Conservation (phyloP, 1,140 invertebrate species). For the Drosophila pallidifrons region DNA sequence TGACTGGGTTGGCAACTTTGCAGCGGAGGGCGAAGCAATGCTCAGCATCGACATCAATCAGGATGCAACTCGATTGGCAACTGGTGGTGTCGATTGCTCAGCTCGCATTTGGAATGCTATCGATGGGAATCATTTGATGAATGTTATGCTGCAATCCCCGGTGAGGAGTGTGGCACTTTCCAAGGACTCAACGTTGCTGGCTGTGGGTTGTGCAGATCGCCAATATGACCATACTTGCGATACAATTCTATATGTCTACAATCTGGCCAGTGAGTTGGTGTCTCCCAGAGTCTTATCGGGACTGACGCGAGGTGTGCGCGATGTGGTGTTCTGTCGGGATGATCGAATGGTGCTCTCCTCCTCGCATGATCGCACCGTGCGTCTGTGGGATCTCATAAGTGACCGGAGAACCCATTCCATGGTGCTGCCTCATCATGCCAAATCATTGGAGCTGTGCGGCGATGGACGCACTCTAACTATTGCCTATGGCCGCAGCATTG, state of each 20-base stretch:
- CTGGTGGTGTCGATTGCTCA: slow-evolving; percentile 97
- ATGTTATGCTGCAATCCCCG: slow-evolving; percentile 96
- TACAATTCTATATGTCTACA: slow-evolving; percentile 92
- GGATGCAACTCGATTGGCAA: slow-evolving; percentile 94
- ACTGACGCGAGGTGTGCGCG: slow-evolving; percentile 36
- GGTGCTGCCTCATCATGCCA: slow-evolving; percentile 92
- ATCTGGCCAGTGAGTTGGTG: slow-evolving; percentile 91
- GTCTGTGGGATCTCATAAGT: slow-evolving; percentile 92
- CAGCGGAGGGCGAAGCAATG: slow-evolving; percentile 97
- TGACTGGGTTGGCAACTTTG: slow-evolving; percentile 98
- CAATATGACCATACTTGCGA: slow-evolving; percentile 87
- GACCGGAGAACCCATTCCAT: slow-evolving; percentile 92
- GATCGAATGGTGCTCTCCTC: slow-evolving; percentile 93
- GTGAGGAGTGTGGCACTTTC: slow-evolving; percentile 96
- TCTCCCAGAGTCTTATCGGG: slow-evolving; percentile 69
- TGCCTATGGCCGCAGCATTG: slow-evolving; percentile 91
- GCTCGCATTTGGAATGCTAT: slow-evolving; percentile 98
- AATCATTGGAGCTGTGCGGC: slow-evolving; percentile 94
- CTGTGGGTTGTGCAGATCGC: slow-evolving; percentile 31
- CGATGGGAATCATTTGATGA: slow-evolving; percentile 93
- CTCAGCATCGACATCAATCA: slow-evolving; percentile 97
- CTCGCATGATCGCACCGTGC: slow-evolving; percentile 95
- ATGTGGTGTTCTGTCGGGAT: slow-evolving; percentile 89
- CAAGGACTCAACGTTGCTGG: neutral
- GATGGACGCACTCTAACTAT: slow-evolving; percentile 93